Conservation (phyloP, 2,888 invertebrate genomes). For the Mythimna impura region DNA sequence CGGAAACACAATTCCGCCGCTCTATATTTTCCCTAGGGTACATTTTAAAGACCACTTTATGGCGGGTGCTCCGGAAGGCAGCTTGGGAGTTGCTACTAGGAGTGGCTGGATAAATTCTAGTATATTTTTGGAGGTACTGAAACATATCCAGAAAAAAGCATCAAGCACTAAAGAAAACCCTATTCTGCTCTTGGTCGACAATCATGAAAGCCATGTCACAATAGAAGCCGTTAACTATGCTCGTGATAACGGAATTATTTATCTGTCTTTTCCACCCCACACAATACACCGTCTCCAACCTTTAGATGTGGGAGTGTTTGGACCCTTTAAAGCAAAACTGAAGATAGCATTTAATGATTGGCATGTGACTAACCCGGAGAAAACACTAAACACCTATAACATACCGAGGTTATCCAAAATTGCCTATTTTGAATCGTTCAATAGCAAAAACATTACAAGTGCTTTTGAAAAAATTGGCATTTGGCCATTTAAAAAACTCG, state of each 20-base stretch:
- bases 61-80: neutral
- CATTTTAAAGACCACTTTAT: constrained; percentile 38
- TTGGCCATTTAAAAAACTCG: constrained; percentile 5
- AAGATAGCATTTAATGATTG: constrained; percentile 30
- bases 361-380: constrained; percentile 19
- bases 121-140: constrained; percentile 35
- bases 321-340: constrained; percentile 28
- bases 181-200: constrained; percentile 19
- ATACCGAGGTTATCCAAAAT: neutral
- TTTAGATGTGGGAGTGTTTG: constrained; percentile 24
- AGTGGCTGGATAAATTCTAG: constrained; percentile 28
- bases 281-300: constrained; percentile 23
- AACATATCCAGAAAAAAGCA: constrained; percentile 25
- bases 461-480: constrained; percentile 4
- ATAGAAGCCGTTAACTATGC: constrained; percentile 10
- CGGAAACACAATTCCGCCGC: no score
- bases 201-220: constrained; percentile 23
- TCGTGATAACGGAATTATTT: constrained; percentile 7
- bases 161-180: constrained; percentile 15
- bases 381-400: constrained; percentile 19
- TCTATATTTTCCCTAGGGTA: constrained; percentile 15
- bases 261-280: constrained; percentile 22
- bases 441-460: neutral
- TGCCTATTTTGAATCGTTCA: constrained; percentile 1
- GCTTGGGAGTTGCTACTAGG: constrained; percentile 3